These are phyloP conservation scores for Homarus gammarus DNA, from an alignment of 2,888 invertebrate genomes.

Conservation along the genomic window DNA sequence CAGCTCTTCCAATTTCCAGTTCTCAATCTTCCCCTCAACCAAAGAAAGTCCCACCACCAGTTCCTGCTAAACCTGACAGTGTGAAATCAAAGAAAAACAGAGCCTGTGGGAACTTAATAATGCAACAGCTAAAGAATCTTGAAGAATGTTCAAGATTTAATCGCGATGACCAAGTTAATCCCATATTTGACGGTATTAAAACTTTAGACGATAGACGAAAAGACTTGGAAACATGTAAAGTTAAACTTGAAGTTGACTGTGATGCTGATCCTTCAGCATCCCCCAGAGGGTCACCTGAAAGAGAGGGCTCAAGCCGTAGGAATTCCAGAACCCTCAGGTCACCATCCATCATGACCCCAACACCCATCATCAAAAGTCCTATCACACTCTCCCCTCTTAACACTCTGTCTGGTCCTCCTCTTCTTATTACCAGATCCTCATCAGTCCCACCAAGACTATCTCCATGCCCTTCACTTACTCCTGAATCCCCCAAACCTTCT, in stretches of 20 bases:
- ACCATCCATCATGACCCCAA: constrained; percentile 43
- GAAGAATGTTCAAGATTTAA: constrained; percentile 78
- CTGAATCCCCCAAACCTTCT: constrained; percentile 27
- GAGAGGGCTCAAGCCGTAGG: neutral
- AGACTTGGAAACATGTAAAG: constrained; percentile 78
- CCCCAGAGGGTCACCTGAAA: constrained; percentile 14
- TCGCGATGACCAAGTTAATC: constrained; percentile 74
- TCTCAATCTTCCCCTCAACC: constrained; percentile 16
- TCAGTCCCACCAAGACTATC: constrained; percentile 45
- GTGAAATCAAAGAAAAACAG: constrained; percentile 61
- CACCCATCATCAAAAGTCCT: constrained; percentile 77
- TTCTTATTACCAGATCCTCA: constrained; percentile 62
- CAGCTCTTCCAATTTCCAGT: neutral
- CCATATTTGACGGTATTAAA: constrained; percentile 78
- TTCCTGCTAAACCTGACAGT: constrained; percentile 80
- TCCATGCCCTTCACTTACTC: constrained; percentile 30
- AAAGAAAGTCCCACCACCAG: constrained; percentile 84
- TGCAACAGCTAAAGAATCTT: constrained; percentile 78
- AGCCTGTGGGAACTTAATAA: constrained; percentile 77
- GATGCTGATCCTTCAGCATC: neutral
- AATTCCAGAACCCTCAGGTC: constrained; percentile 35
- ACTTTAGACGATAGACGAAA: constrained; percentile 78
- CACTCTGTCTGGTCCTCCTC: constrained; percentile 79
- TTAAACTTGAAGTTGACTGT: constrained; percentile 28
- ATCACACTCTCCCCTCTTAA: constrained; percentile 79